Base-by-base conservation (phyloP, 2,888 invertebrate species). In the Callyntrura guangdongensis region DNA sequence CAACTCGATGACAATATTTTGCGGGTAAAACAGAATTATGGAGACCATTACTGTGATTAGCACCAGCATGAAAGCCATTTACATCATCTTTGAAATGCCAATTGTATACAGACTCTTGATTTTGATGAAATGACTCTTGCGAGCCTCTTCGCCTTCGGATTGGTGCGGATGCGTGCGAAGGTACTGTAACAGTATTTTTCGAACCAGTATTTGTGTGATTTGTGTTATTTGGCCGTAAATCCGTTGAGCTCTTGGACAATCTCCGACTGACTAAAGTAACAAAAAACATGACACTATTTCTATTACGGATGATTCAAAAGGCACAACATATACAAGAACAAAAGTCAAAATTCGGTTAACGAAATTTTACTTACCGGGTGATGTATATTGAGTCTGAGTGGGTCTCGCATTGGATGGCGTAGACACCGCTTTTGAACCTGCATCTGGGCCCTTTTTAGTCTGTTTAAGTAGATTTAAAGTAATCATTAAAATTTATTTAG, bases 1-100 rank as follows among this genome's bases (percentile, higher is more conserved):
- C 94, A 47, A 94, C 93, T 17, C 93, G 85, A 89, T 94, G 93
- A 69, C 88, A 91, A 61, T 82, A 72, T 85, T 89, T 90, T 67
- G 85, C 45, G 67, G 90, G 74, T 49, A 88, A 22, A 69, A 82
- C 9, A 49, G 84, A 59, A 74, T 25, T 77, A 74, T 72, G 49
- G n/a, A 49, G 84, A 53, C 72, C 49, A 83, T 86, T 91, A 86
- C 72, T 45, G 20, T 49, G 69, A 72, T n/a, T 74, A 82, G 86
- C 72, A 86, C 82, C 72, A 47, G 59, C n/a, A 14, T 81, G 59
- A 36, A 45, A 27, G 12, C 49, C 17, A 74, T 82, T 86, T 27
- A 72, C 47, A 82, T 89, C 89, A 27, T 90, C 90, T 74, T 86
- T 86, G 81, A 83, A 82, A 14, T 25, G 61, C 87, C 81, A 59